phyloP scores from a whole-genome alignment of 2,113 vertebrate species.

The Thalassarche chlororhynchos region DNA sequence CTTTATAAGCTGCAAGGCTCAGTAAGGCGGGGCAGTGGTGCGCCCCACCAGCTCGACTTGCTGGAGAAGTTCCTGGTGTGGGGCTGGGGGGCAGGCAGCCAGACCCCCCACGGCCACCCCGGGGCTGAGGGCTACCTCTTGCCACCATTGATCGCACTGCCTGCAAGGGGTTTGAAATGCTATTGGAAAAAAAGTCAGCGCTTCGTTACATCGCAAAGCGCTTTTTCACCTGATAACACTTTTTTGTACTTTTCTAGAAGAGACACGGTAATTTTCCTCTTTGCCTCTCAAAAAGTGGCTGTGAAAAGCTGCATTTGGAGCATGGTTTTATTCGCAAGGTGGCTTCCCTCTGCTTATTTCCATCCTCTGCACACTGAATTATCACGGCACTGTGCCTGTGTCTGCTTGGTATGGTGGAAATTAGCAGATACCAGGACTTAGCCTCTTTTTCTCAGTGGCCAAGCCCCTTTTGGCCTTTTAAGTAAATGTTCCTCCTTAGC shows the following conservation, averaged over 20 bases:
- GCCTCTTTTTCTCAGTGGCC: background rate
- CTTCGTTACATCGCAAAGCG: background rate
- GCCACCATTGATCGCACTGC: background rate
- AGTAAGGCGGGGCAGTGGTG: background rate
- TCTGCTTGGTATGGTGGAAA: background rate
- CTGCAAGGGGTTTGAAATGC: background rate
- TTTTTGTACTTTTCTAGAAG: background rate
- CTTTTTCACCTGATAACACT: background rate
- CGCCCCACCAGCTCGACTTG: background rate
- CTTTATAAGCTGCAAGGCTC: background rate
- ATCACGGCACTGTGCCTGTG: background rate
- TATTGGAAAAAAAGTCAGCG: background rate
- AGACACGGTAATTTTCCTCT: background rate
- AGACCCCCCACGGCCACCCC: background rate
- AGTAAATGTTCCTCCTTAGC: background rate
- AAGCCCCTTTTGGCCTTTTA: background rate
- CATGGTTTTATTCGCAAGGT: fast-evolving
- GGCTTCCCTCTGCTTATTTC: background rate
- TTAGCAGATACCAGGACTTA: background rate
- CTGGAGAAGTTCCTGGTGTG: background rate
- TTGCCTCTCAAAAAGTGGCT: background rate
- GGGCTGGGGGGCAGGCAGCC: background rate
- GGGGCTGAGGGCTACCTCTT: background rate
- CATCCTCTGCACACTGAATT: background rate
- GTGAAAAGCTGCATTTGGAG: background rate